A percentile compares a stretch with the other conserved stretches of the same genome.
Evolutionary conservation across 37 sponge, comb jelly and placozoan genomes (phyloP).

Genomic region (Ianthella basta): DNA sequence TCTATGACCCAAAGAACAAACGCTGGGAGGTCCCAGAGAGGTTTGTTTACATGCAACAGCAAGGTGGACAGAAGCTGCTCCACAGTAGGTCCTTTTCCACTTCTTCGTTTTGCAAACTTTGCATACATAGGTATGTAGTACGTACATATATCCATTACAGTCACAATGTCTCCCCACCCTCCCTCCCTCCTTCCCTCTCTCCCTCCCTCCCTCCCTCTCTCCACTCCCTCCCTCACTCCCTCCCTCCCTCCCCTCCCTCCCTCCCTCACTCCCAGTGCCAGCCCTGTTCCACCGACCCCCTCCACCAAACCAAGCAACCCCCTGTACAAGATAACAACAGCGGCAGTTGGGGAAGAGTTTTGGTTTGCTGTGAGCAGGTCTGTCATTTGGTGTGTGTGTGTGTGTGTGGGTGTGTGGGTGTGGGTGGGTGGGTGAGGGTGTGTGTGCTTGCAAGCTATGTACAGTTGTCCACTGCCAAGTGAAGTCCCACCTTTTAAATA

Average conservation of each 20-base stretch:
- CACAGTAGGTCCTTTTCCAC: too few species aligned
- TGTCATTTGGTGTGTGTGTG: slow-evolving; percentile 32
- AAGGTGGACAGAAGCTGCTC: background rate
- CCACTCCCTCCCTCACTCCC: too few species aligned
- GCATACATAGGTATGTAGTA: background rate
- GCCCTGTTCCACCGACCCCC: slow-evolving; percentile 53
- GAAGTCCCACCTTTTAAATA: too few species aligned
- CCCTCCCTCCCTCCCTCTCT: too few species aligned
- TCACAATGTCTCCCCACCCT: too few species aligned
- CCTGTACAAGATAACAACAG: slow-evolving; percentile 45
- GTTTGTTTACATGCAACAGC: slow-evolving; percentile 16
- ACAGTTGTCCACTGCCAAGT: too few species aligned
- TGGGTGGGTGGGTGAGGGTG: background rate
- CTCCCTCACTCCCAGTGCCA: slow-evolving; percentile 12
- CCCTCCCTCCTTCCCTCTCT: too few species aligned
- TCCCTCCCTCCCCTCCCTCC: too few species aligned
- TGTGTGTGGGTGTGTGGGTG: slow-evolving; percentile 37
- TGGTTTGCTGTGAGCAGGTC: slow-evolving; percentile 75
- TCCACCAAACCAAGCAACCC: slow-evolving; percentile 34
- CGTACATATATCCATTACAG: background rate
- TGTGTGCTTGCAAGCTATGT: background rate
- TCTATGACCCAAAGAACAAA: slow-evolving; percentile 77
- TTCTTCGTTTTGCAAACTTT: too few species aligned
- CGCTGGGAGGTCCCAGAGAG: slow-evolving; percentile 88
- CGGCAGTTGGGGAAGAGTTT: slow-evolving; percentile 73